Base-by-base conservation (phyloP, 2,888 invertebrate species). In the Platerodrilus igneus region DNA sequence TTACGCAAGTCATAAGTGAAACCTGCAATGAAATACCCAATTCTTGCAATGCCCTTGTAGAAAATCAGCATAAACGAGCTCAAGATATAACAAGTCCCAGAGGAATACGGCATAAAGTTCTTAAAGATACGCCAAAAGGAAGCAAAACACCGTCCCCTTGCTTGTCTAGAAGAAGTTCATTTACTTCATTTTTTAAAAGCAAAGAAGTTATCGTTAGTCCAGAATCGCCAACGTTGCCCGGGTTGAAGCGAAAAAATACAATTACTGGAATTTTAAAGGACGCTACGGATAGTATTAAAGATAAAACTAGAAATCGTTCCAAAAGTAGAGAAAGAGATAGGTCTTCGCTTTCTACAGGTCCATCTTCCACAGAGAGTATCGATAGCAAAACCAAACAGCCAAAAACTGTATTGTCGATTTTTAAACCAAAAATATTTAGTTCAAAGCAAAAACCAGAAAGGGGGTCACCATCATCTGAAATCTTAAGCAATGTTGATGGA, bases 121-220 rank as follows among this genome's bases (percentile, higher is more conserved):
- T 56, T 29, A 49, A 57, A 45, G 56, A 59, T 28, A 44, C 47
- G 6, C 50, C 48, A 19, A 41, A 56, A 27, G 56, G 60, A 42
- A 61, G 62, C 45, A 57, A 67, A 40, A 74, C 75, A 6, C 86
- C 87, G 1, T 87, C 88, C 1, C 86, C 87, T 1, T 74, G 77
- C 0, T 73, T 78, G 0, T 86, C 87, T 0, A 74, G 88, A 21
- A 86, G 86, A 63, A 86, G 84, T 54, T 88, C 87, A 18, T 86
- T 88, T 59, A 82, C 85, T 40, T 86, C 86, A 3, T 66, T 89
- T 25, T 89, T 89, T 59, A 81, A 83, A 63, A 81, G 84, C 48
- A 79, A 80, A 52, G 83, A 80, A 55, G 75, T 75, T 11, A 75
- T 77, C 40, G 73, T 76, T 11, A 81, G 78, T 40, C 79, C 79